Conservation (phyloP, 2,113 vertebrate species). For the Psophia crepitans region DNA sequence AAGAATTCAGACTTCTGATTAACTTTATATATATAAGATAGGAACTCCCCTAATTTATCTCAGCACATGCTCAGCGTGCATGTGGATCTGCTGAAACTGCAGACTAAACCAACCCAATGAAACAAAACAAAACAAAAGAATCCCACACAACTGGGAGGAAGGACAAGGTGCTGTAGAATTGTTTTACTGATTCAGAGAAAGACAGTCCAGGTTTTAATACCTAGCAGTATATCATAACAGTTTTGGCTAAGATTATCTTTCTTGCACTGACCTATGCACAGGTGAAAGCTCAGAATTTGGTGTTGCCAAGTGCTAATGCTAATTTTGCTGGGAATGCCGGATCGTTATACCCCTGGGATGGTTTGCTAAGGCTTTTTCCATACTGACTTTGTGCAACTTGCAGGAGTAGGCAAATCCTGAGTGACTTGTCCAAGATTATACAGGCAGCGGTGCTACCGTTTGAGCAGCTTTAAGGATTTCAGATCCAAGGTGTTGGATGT, state of each 20-base stretch:
- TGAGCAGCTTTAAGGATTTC: background rate
- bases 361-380: background rate
- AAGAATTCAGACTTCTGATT: background rate
- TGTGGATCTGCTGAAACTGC: background rate
- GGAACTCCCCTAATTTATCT: background rate
- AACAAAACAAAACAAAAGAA: background rate
- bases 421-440: background rate
- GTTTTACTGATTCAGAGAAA: background rate
- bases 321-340: background rate
- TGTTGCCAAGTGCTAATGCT: background rate
- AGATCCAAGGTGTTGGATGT: background rate
- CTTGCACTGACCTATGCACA: background rate
- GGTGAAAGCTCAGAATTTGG: background rate
- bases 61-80: background rate
- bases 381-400: background rate
- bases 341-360: rapidly evolving
- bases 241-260: background rate
- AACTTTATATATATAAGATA: background rate
- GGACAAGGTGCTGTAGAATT: background rate
- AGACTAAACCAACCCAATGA: background rate
- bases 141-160: background rate
- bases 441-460: background rate
- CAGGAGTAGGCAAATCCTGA: background rate
- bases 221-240: background rate
- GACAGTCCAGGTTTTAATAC: background rate